phyloP scores from a whole-genome alignment of 92 coral and sea anemone genomes.

The Montipora capitata region DNA sequence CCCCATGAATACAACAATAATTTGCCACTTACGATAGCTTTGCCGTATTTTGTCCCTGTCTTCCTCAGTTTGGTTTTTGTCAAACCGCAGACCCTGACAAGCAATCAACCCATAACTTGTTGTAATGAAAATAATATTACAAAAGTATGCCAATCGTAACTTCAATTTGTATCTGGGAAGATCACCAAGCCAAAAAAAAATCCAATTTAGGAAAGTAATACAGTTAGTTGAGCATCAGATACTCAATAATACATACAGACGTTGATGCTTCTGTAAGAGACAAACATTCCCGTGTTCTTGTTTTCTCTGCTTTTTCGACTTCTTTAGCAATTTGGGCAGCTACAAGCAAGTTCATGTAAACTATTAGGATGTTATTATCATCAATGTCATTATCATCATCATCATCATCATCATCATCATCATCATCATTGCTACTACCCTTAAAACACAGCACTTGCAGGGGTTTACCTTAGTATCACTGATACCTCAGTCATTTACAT shows the following conservation, averaged over 20 bases:
- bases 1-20: too few relatives aligned
- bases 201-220: background rate
- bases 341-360: slow-evolving; percentile 8
- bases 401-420: too few relatives aligned
- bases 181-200: too few relatives aligned
- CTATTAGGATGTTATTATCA: background rate
- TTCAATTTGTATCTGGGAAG: too few relatives aligned
- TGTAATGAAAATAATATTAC: background rate
- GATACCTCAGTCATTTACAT: too few relatives aligned
- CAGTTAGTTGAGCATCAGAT: background rate
- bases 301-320: slow-evolving; percentile 87
- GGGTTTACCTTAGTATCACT: too few relatives aligned
- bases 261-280: slow-evolving; percentile 45
- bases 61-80: slow-evolving; percentile 81
- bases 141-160: background rate
- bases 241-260: slow-evolving; percentile 51
- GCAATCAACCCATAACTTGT: background rate
- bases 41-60: slow-evolving; percentile 82
- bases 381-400: background rate
- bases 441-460: too few relatives aligned
- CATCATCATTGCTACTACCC: too few relatives aligned
- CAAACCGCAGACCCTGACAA: slow-evolving; percentile 61
- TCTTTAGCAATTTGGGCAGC: slow-evolving; percentile 85
- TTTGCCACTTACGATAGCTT: slow-evolving; percentile 75
- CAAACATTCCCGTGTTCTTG: slow-evolving; percentile 54